These are phyloP conservation scores for Pipistrellus pipistrellus DNA, from an alignment of 2,797 vertebrate genomes.

Conservation along the genomic window DNA sequence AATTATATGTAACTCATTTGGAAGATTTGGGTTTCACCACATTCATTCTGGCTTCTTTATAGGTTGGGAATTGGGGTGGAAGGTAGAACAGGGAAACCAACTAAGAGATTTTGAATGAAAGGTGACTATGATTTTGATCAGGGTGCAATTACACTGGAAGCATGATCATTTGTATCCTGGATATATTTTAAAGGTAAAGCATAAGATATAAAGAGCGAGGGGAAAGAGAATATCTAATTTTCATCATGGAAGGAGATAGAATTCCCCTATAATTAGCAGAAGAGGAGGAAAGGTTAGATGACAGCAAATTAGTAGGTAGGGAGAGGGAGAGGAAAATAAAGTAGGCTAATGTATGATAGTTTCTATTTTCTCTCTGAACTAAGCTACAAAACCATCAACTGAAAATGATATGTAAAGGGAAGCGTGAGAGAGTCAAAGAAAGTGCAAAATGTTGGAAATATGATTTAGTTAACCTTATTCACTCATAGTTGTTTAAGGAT, in stretches of 20 bases:
- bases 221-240: not conserved
- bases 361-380: conserved; percentile 13
- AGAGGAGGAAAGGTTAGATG: not conserved
- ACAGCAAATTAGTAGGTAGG: not conserved
- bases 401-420: not conserved
- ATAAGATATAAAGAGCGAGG: not conserved
- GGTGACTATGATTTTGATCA: not conserved
- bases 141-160: not conserved
- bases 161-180: not conserved
- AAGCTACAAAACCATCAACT: conserved; percentile 9
- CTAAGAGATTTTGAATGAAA: not conserved
- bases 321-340: not conserved
- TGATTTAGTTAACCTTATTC: not conserved
- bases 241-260: not conserved
- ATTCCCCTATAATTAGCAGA: not conserved
- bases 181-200: conserved; percentile 29
- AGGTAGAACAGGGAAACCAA: not conserved
- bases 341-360: not conserved
- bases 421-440: not conserved
- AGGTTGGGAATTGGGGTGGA: not conserved
- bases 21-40: not conserved
- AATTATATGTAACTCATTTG: not conserved
- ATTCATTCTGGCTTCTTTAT: not conserved
- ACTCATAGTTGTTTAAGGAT: not conserved
- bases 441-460: not conserved